Conservation (phyloP, 2,113 vertebrate genomes). For the Columbina picui region DNA sequence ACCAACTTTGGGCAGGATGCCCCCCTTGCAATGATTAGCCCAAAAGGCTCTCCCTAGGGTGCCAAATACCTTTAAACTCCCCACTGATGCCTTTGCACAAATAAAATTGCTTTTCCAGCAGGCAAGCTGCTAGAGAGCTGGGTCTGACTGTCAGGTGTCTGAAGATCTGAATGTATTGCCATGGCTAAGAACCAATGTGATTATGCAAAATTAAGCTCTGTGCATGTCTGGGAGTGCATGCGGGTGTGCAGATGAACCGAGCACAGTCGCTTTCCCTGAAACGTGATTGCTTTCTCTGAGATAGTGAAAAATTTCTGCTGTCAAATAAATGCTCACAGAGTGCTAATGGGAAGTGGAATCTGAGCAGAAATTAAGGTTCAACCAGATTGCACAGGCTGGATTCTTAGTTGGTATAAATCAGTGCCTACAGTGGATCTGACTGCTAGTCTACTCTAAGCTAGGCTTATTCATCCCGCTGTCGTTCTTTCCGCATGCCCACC, state of each 20-base stretch:
- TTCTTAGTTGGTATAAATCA: slow-evolving; percentile 19
- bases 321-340: slow-evolving; percentile 33
- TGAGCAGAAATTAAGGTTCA: slow-evolving; percentile 20
- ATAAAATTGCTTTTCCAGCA: slow-evolving; percentile 12
- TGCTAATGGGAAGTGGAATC: slow-evolving; percentile 15
- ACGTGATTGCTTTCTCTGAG: slow-evolving; percentile 23
- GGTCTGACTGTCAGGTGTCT: slow-evolving; percentile 32
- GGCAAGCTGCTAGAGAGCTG: background rate
- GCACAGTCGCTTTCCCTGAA: background rate
- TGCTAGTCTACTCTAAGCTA: background rate
- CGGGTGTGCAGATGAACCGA: background rate
- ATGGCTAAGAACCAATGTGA: slow-evolving; percentile 26
- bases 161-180: slow-evolving; percentile 48
- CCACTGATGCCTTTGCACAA: background rate
- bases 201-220: slow-evolving; percentile 52
- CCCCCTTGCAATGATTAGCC: background rate
- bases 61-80: background rate
- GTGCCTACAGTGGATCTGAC: background rate
- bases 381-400: background rate
- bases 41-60: rapidly evolving
- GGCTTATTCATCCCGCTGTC: background rate
- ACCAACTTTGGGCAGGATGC: background rate
- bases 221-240: background rate
- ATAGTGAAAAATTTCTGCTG: slow-evolving; percentile 48
- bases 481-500: background rate